Conservation (phyloP, 2,113 vertebrate species). For the Chiloscyllium plagiosum region DNA sequence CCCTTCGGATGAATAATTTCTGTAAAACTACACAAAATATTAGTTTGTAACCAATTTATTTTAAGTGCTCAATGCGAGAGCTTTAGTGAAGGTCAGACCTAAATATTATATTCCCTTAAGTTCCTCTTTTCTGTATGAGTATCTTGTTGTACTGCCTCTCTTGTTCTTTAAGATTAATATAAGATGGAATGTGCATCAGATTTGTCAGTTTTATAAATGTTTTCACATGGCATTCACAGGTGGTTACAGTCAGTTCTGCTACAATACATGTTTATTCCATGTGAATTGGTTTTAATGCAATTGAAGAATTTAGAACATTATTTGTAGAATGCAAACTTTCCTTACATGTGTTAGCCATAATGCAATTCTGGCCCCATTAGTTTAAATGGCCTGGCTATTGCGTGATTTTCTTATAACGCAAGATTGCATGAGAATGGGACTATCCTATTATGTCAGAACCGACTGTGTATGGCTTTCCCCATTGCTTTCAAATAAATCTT, state of each 20-base stretch:
- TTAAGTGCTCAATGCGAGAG: neutral
- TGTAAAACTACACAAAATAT: neutral
- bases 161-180: neutral
- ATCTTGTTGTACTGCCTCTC: neutral
- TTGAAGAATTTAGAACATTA: too few species aligned
- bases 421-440: too few species aligned
- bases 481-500: neutral
- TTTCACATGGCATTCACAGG: neutral
- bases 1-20: neutral
- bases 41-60: neutral
- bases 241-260: too few species aligned
- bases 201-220: constrained; percentile 22
- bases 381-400: too few species aligned
- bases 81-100: neutral
- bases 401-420: too few species aligned
- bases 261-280: too few species aligned
- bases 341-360: too few species aligned
- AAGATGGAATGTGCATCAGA: constrained; percentile 9
- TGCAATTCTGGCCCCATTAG: too few species aligned
- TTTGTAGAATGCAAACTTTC: too few species aligned
- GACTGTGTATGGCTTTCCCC: too few species aligned
- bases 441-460: too few species aligned
- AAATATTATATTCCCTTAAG: neutral
- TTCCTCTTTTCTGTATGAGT: neutral
- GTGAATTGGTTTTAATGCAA: too few species aligned